Evolutionary conservation across 2,888 invertebrate genomes (phyloP).

Genomic region (Empis livida): DNA sequence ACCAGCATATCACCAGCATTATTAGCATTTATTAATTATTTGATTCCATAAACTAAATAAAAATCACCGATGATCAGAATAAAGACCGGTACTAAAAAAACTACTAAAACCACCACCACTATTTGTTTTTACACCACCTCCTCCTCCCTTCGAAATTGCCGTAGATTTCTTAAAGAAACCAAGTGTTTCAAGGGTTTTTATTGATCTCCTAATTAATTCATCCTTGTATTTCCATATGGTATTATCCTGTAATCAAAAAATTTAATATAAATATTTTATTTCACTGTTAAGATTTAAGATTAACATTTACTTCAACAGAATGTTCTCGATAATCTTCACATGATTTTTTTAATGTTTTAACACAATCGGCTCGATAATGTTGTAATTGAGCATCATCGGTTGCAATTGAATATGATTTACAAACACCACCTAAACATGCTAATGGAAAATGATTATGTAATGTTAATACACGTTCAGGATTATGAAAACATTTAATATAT

Average conservation of each 20-base stretch:
- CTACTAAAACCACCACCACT: no score
- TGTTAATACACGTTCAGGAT: conserved; percentile 76
- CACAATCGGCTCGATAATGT: conserved; percentile 89
- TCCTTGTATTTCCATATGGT: background rate
- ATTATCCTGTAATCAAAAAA: background rate
- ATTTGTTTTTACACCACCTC: background rate
- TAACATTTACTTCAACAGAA: conserved; percentile 55
- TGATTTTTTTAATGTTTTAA: conserved; percentile 68
- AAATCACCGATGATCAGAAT: background rate
- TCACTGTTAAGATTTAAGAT: no score
- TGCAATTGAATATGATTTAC: conserved; percentile 74
- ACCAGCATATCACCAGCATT: background rate
- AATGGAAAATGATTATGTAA: conserved; percentile 89
- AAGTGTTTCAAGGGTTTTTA: background rate
- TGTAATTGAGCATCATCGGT: conserved; percentile 76
- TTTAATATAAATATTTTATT: no score
- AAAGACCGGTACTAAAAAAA: no score
- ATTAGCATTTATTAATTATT: background rate
- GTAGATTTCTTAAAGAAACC: background rate
- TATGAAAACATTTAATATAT: conserved; percentile 89
- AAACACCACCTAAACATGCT: conserved; percentile 71
- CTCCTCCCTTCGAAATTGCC: background rate
- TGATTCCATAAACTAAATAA: background rate
- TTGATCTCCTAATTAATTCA: background rate
- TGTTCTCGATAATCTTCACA: conserved; percentile 73